Base-by-base conservation (phyloP, 2,113 vertebrate genomes). In the Ariopsis seemanni region DNA sequence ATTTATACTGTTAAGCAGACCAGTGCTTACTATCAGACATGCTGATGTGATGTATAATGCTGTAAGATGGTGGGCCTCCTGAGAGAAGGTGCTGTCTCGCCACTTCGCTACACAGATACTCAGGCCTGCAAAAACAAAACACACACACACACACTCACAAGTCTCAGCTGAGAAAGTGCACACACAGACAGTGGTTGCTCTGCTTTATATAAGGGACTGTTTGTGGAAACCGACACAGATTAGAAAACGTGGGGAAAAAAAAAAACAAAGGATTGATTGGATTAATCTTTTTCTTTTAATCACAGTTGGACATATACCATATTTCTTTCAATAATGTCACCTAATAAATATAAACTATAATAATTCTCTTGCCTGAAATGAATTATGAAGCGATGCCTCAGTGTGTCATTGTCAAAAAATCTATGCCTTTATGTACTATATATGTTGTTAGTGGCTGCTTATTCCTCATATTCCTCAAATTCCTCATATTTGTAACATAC, bases 1-100 rank as follows among this genome's bases (percentile, higher is more conserved):
- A 91, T 92, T 92, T 86, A 92, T 88, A 34, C 67, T 62, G 82
- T 78, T 90, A 91, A 92, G 91, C 91, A 89, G 87, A 74, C 72
- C 78, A 79, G 77, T 84, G 63, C 53, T 15, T 42, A 42, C 42
- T 42, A 42, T 42, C 18, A 74, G 85, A 53, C 82, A 72, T 27
- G 85, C 58, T 89, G 88, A 92, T 89, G 69, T 58, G 85, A 84
- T 52, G 77, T 55, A 52, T 48, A 82, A 62, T 25, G 79, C 79
- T 82, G 84, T 75, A 83, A 84, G 48, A 58, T 20, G 20, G 63
- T 60, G 81, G 69, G 83, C 27, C 89, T 83, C 18, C 62, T 71
- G 86, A 74, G 85, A 83, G 27, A 15, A 14, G 8, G 42, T 53
- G 20, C 81, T 14, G 65, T 83, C 69, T 91, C 63, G 7, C 17